Conservation (phyloP, 2,113 vertebrate genomes). For the Otus sunia region DNA sequence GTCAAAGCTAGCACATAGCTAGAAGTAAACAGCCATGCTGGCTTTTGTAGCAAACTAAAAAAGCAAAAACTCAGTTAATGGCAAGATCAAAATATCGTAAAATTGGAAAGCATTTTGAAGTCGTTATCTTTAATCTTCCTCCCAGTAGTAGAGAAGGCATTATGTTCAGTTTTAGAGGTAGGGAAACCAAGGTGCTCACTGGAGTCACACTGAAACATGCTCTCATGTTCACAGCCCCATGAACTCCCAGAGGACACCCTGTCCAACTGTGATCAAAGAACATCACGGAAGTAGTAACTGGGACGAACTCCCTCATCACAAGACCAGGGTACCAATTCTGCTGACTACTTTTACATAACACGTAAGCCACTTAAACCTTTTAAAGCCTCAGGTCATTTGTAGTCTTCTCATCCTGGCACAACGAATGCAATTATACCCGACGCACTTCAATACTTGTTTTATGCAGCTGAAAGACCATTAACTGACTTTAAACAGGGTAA, state of each 20-base stretch:
- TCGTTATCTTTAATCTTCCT: neutral
- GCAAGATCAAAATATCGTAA: neutral
- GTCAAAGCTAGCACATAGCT: neutral
- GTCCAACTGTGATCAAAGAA: neutral
- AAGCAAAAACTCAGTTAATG: neutral
- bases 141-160: neutral
- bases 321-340: neutral
- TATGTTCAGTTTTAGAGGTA: neutral
- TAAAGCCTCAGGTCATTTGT: neutral
- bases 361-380: neutral
- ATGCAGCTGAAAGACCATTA: neutral
- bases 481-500: neutral
- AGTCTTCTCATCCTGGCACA: neutral
- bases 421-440: neutral
- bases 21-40: neutral
- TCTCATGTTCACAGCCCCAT: neutral
- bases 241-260: neutral
- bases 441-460: neutral
- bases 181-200: neutral
- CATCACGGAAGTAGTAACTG: accelerated
- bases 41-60: neutral
- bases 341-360: neutral
- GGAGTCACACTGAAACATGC: neutral
- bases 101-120: neutral
- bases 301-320: neutral